A percentile compares a stretch with the other conserved stretches of the same genome.
Evolutionary conservation across 1,140 invertebrate genomes (phyloP).

Genomic region (Heliconius melpomene): DNA sequence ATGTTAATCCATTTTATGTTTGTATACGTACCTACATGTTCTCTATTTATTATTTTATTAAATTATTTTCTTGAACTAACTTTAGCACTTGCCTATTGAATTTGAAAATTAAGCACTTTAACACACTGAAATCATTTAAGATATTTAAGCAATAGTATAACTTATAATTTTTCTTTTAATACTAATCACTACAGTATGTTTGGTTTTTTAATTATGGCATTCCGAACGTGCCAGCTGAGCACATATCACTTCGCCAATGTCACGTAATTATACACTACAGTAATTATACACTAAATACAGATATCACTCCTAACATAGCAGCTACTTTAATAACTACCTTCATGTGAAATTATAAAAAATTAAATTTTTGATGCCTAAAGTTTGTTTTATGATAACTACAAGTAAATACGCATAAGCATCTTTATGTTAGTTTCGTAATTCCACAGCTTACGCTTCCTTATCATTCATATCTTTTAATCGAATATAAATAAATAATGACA

Average conservation of each 20-base stretch:
- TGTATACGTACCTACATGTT: neutral
- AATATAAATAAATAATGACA: slow-evolving; percentile 17
- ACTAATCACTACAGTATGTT: too few species aligned
- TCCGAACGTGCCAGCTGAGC: too few species aligned
- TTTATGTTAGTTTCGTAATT: neutral
- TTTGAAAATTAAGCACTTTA: neutral
- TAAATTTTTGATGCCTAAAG: neutral
- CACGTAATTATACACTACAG: neutral
- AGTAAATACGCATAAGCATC: neutral
- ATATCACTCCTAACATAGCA: neutral
- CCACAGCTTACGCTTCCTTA: neutral
- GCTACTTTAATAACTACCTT: neutral
- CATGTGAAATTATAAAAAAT: neutral
- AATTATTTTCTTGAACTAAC: neutral
- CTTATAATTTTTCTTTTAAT: too few species aligned
- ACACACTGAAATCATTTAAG: too few species aligned
- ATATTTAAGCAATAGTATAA: too few species aligned
- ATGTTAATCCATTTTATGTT: neutral
- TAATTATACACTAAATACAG: neutral
- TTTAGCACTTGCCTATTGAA: too few species aligned
- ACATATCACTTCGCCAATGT: too few species aligned
- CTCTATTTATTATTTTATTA: neutral
- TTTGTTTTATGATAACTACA: slow-evolving; percentile 6
- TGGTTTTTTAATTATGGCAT: too few species aligned
- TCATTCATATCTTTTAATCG: slow-evolving; percentile 4